A percentile compares a stretch with the other conserved stretches of the same genome.
These are phyloP conservation scores for Tonatia bakeri DNA, from an alignment of 2,113 vertebrate species.

Conservation along the genomic window DNA sequence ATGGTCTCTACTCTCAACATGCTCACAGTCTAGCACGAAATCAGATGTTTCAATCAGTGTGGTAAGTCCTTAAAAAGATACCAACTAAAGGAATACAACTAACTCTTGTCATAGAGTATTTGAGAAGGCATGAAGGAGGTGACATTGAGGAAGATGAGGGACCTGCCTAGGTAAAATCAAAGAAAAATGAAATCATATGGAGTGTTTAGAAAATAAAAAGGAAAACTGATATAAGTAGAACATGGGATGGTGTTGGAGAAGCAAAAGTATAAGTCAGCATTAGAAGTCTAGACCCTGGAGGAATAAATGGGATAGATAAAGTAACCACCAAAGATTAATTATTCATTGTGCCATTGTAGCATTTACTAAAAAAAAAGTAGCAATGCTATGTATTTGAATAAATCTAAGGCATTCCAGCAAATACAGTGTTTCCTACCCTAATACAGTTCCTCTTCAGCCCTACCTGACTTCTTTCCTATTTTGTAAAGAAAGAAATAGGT, in stretches of 20 bases:
- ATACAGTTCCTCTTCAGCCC: background rate
- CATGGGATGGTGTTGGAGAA: background rate
- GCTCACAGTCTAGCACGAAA: background rate
- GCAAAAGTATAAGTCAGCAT: background rate
- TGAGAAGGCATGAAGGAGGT: background rate
- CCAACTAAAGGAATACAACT: background rate
- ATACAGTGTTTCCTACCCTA: background rate
- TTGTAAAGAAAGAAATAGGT: background rate
- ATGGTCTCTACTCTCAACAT: background rate
- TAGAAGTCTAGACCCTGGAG: background rate
- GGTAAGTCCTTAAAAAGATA: background rate
- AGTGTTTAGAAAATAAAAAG: background rate
- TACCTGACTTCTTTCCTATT: background rate
- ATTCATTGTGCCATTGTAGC: background rate
- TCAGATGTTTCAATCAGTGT: background rate
- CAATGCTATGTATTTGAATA: background rate
- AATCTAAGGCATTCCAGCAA: background rate
- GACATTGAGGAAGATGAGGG: background rate
- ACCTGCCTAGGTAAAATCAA: background rate
- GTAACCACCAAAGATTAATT: background rate
- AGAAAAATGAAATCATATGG: background rate
- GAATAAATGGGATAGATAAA: background rate
- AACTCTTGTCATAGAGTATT: background rate
- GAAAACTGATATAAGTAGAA: background rate
- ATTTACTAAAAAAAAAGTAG: background rate